Conservation (phyloP, 2,113 vertebrate genomes). For the Columba janthina region DNA sequence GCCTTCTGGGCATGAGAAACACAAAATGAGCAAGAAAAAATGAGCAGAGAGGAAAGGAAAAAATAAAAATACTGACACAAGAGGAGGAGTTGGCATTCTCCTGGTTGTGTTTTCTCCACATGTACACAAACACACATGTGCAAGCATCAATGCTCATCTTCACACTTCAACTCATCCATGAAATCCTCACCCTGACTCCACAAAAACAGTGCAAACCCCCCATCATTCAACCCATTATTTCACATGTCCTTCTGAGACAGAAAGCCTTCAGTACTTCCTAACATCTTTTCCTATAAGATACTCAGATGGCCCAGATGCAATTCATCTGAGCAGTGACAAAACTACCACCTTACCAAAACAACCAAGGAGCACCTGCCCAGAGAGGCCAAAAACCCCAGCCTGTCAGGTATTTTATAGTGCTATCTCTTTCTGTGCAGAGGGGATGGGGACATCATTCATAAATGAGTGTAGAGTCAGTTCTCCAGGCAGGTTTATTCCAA, state of each 20-base stretch:
- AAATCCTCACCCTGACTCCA: background rate
- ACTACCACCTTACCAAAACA: background rate
- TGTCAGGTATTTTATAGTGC: background rate
- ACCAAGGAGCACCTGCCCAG: background rate
- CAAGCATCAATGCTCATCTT: background rate
- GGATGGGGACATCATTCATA: background rate
- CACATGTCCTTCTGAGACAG: background rate
- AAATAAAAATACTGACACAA: background rate
- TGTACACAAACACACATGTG: accelerated
- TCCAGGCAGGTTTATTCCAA: background rate
- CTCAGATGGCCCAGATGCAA: background rate
- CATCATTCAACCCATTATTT: background rate
- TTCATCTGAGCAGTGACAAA: background rate
- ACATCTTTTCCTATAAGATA: background rate
- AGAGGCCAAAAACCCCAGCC: background rate
- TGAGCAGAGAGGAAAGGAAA: background rate
- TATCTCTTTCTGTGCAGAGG: background rate
- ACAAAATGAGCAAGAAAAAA: background rate
- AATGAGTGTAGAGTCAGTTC: background rate
- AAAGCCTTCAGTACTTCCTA: background rate
- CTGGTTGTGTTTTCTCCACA: too few species aligned
- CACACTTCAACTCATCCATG: background rate
- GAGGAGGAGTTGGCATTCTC: background rate
- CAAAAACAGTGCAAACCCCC: background rate
- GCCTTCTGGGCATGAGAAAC: background rate